Base-by-base conservation (phyloP, 2,888 invertebrate species). In the Dasysyrphus tricinctus region DNA sequence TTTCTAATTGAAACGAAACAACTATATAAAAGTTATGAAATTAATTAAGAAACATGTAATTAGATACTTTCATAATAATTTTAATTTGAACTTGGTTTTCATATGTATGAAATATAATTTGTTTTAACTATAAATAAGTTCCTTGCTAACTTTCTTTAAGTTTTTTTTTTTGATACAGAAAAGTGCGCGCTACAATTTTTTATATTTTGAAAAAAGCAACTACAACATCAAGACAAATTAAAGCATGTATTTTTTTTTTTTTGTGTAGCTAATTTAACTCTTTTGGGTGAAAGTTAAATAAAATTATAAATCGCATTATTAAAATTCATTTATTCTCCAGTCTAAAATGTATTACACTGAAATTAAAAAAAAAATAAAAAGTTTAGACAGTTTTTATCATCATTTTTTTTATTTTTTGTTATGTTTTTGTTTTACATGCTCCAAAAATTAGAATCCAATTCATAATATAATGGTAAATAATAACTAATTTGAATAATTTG, bases 51-150 rank as follows among this genome's bases (percentile, higher is more conserved):
- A 73, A 19, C 56, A 67, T 34, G 54, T 34, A 4, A 44, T 32
- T 32, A 44, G 37, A 16, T 29, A 44, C 44, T 65, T 56, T 19
- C 12, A 49, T 57, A 77, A 73, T 73, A 57, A 73, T 11, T 80
- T 80, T 77, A 80, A 81, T 85, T 85, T 85, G 77, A 85, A 85
- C 80, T 77, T 70, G 73, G 47, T 78, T 78, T 81, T 76, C 69
- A 73, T 54, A 32, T 54, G 29, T 54, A 54, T 54, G 14, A 29
- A 14, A 54, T 7, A 54, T 32, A 54, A 14, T 16, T 56, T 47
- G 1, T 57, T 49, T 65, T 65, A 47, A 37, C 47, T 65, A 47
- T 12, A 47, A 47, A 47, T 47, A 61, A 42, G 14, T 61, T 61
- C 24, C 9, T 59, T 14, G 24, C 7, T 24, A 69, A 3, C n/a